phyloP scores from a whole-genome alignment of 2,888 invertebrate species.

The Scrobipalpa atriplicella region DNA sequence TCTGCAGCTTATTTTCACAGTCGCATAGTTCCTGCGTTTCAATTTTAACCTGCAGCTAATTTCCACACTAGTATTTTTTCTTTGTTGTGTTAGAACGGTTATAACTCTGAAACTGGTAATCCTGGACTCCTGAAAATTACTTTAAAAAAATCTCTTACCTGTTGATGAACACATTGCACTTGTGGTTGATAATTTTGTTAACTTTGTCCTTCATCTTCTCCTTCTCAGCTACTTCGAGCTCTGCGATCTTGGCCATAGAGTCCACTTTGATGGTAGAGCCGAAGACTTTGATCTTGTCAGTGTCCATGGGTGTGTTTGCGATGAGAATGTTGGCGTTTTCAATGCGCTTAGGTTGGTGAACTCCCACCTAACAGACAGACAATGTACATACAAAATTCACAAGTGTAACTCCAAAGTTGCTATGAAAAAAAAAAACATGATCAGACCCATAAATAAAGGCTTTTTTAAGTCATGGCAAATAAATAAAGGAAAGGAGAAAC shows the following conservation, averaged over 20 bases:
- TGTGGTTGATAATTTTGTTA: conserved; percentile 96
- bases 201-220: conserved; percentile 99
- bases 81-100: too few relatives aligned
- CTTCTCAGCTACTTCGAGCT: conserved; percentile 98
- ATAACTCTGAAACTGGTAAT: too few relatives aligned
- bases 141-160: conserved; percentile 71
- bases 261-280: conserved; percentile 97
- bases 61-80: too few relatives aligned
- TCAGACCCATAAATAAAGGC: too few relatives aligned
- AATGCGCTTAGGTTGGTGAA: conserved; percentile 97
- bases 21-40: too few relatives aligned
- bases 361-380: conserved; percentile 85
- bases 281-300: conserved; percentile 99
- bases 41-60: too few relatives aligned
- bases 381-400: neutral
- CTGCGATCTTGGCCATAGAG: conserved; percentile 97
- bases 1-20: too few relatives aligned
- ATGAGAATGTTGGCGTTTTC: conserved; percentile 98
- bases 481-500: too few relatives aligned
- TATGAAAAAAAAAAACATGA: too few relatives aligned
- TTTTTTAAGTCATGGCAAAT: too few relatives aligned
- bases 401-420: neutral
- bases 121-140: too few relatives aligned
- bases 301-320: conserved; percentile 99
- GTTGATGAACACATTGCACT: conserved; percentile 99